Conservation (phyloP, 2,888 invertebrate species). For the Galerucella nymphaeae region DNA sequence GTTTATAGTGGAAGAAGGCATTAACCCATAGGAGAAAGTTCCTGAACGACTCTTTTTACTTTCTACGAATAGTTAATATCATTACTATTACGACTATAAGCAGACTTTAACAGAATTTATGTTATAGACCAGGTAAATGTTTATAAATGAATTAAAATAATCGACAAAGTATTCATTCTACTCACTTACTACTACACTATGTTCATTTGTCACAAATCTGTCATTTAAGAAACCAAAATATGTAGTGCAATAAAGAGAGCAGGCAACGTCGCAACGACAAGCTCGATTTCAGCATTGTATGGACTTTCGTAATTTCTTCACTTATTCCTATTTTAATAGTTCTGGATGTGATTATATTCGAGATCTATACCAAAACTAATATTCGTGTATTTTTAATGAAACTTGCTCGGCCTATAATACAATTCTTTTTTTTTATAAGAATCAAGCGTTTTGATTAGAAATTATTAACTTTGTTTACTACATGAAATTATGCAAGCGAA, state of each 20-base stretch:
- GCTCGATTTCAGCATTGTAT: no score
- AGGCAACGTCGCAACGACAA: no score
- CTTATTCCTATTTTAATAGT: no score
- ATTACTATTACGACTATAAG: slow-evolving; percentile 10
- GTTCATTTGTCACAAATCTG: no score
- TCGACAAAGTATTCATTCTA: no score
- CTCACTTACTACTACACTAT: no score
- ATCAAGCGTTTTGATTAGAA: slow-evolving; percentile 39
- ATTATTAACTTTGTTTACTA: slow-evolving; percentile 42
- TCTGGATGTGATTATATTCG: no score
- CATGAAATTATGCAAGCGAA: slow-evolving; percentile 4
- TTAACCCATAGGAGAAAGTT: slow-evolving; percentile 52
- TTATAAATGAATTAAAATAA: not conserved
- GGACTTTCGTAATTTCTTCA: no score
- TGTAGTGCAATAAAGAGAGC: no score
- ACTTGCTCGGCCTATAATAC: slow-evolving; percentile 34
- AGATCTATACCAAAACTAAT: no score
- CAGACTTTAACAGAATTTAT: slow-evolving; percentile 9
- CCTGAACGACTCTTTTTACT: slow-evolving; percentile 51
- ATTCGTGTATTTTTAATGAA: no score
- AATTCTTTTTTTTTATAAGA: slow-evolving; percentile 32
- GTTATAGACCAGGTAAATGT: slow-evolving; percentile 6
- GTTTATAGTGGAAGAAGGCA: slow-evolving; percentile 40
- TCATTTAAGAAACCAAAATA: no score
- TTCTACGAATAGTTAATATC: slow-evolving; percentile 46